Evolutionary conservation across 2,113 vertebrate genomes (phyloP).

Genomic region (Nibea albiflora): DNA sequence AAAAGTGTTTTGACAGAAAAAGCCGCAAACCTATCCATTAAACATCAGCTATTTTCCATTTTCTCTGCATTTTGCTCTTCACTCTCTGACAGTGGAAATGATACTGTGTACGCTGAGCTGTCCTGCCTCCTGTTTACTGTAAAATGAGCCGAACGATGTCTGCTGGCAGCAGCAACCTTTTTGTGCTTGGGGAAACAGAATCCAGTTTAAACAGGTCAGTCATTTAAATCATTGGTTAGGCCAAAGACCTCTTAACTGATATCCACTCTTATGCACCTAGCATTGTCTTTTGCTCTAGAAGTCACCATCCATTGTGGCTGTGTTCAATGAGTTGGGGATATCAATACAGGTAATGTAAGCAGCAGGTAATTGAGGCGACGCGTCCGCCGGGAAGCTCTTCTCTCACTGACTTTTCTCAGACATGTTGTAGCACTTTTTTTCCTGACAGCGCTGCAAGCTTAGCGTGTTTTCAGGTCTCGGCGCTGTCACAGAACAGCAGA

Average conservation of each 20-base stretch:
- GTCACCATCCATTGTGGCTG: too few species aligned
- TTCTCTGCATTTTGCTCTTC: not conserved
- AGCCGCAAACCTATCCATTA: not conserved
- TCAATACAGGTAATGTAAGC: not conserved
- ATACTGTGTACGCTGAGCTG: not conserved
- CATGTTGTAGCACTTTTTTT: not conserved
- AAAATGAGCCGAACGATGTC: not conserved
- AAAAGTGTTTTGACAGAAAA: not conserved
- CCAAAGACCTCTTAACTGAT: too few species aligned
- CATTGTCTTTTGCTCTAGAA: too few species aligned
- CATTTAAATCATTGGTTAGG: too few species aligned
- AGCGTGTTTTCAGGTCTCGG: not conserved
- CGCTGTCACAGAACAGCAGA: constrained; percentile 20
- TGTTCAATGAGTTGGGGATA: too few species aligned
- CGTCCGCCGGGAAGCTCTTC: not conserved
- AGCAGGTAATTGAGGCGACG: not conserved
- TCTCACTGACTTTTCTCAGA: not conserved
- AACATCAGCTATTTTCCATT: not conserved
- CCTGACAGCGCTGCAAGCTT: constrained; percentile 25
- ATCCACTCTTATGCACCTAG: too few species aligned
- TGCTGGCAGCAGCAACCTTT: not conserved
- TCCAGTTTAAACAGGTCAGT: not conserved
- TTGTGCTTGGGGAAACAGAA: not conserved
- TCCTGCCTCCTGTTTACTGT: not conserved
- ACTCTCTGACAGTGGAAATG: not conserved